Evolutionary conservation across 2,797 vertebrate genomes (phyloP).

Genomic region (Acipenser ruthenus): DNA sequence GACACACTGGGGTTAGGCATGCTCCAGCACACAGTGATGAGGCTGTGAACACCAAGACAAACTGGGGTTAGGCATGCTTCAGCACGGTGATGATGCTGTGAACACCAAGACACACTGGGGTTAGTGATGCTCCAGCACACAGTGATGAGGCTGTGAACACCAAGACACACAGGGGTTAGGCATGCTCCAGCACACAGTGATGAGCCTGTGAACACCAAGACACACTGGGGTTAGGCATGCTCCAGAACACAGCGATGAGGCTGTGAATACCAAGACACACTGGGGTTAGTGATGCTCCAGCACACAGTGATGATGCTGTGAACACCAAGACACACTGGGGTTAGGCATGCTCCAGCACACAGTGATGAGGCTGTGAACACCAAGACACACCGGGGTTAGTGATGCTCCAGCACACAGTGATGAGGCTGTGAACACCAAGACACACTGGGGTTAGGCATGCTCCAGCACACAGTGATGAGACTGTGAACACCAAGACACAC

Average conservation of each 20-base stretch:
- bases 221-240: neutral
- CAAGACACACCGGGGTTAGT: too few relatives aligned
- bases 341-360: neutral
- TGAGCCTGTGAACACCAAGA: slow-evolving; percentile 40
- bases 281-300: too few relatives aligned
- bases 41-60: too few relatives aligned
- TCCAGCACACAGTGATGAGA: too few relatives aligned
- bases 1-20: neutral
- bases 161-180: too few relatives aligned
- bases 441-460: neutral
- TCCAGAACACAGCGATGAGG: too few relatives aligned
- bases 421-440: slow-evolving; percentile 40
- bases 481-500: too few relatives aligned
- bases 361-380: too few relatives aligned
- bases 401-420: slow-evolving; percentile 62
- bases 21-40: too few relatives aligned
- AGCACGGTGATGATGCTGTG: slow-evolving; percentile 54
- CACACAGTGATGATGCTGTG: slow-evolving; percentile 55
- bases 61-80: too few relatives aligned
- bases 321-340: slow-evolving; percentile 11
- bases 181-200: slow-evolving; percentile 62
- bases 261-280: too few relatives aligned
- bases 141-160: too few relatives aligned
- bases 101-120: slow-evolving; percentile 11
- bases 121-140: neutral